Conservation (phyloP, 2,888 invertebrate species). For the Drosophila kanekoi region DNA sequence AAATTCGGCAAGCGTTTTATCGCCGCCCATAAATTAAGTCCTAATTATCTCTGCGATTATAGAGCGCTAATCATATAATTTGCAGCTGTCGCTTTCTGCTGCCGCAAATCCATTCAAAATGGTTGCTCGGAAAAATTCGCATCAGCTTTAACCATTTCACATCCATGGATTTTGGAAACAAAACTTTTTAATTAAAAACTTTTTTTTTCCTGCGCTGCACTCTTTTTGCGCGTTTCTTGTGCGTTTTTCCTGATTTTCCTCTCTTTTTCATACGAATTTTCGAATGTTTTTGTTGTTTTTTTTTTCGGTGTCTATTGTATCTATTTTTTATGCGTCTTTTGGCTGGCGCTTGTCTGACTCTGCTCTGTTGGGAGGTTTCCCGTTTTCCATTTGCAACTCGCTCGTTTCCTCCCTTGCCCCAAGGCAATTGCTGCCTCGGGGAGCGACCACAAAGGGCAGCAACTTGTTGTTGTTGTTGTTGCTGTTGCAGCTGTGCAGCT, state of each 20-base stretch:
- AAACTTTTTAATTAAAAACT: slow-evolving; percentile 78
- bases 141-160: slow-evolving; percentile 43
- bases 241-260: slow-evolving; percentile 38
- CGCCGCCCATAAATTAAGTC: slow-evolving; percentile 5
- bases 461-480: slow-evolving; percentile 39
- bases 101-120: slow-evolving; percentile 32
- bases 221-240: slow-evolving; percentile 29
- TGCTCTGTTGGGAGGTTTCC: slow-evolving; percentile 21
- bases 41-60: slow-evolving; percentile 33
- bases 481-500: slow-evolving; percentile 23
- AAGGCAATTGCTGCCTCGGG: slow-evolving; percentile 32
- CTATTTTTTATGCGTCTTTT: slow-evolving; percentile 73
- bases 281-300: background rate
- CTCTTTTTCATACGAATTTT: slow-evolving; percentile 6
- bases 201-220: slow-evolving; percentile 56
- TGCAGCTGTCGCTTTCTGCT: slow-evolving; percentile 39
- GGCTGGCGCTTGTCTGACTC: slow-evolving; percentile 68
- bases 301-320: slow-evolving; percentile 37
- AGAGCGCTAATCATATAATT: slow-evolving; percentile 39
- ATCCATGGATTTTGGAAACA: slow-evolving; percentile 67
- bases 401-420: background rate
- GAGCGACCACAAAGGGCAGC: slow-evolving; percentile 45
- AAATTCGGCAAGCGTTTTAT: background rate
- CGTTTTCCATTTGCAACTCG: slow-evolving; percentile 12
- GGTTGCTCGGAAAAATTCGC: slow-evolving; percentile 7